Evolutionary conservation across 1,140 invertebrate species (phyloP).

Genomic region (Teleopsis dalmanni): DNA sequence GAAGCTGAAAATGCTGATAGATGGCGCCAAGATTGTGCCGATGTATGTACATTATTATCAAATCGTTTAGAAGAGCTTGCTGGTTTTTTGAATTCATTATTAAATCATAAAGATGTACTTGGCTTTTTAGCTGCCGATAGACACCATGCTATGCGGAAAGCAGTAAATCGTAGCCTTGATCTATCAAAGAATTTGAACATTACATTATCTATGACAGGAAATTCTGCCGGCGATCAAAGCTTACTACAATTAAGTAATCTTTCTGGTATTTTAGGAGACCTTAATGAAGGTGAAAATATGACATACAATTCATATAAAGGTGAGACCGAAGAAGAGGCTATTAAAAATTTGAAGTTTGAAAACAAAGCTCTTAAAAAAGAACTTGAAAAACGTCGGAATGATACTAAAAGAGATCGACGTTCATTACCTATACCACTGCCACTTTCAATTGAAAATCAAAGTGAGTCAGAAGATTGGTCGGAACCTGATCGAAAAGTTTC

Average conservation of each 20-base stretch:
- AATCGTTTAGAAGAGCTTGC: conserved; percentile 61
- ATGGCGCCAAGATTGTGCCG: conserved; percentile 53
- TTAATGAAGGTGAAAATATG: conserved; percentile 28
- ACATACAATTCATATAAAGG: conserved; percentile 38
- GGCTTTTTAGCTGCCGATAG: conserved; percentile 47
- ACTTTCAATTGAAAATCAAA: conserved; percentile 49
- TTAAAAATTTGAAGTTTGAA: conserved; percentile 44
- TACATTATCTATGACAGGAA: conserved; percentile 34
- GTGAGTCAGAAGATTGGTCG: conserved; percentile 76
- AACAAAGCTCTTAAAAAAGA: conserved; percentile 45
- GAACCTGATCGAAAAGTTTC: conserved; percentile 76
- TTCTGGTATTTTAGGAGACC: conserved; percentile 42
- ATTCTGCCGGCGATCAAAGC: conserved; percentile 37
- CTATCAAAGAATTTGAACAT: conserved; percentile 50
- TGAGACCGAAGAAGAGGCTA: conserved; percentile 30
- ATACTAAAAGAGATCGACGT: conserved; percentile 20
- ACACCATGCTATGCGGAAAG: conserved; percentile 47
- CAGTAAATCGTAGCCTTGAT: conserved; percentile 52
- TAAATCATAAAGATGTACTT: conserved; percentile 55
- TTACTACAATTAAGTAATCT: conserved; percentile 46
- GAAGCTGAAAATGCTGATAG: conserved; percentile 43
- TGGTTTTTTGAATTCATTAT: conserved; percentile 60
- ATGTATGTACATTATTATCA: conserved; percentile 57
- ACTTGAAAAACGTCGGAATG: conserved; percentile 33
- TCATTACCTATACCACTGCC: conserved; percentile 14